Percentiles rank a stretch among this genome's conserved stretches.
phyloP scores from a whole-genome alignment of 1,140 invertebrate genomes.

The Plodia interpunctella region DNA sequence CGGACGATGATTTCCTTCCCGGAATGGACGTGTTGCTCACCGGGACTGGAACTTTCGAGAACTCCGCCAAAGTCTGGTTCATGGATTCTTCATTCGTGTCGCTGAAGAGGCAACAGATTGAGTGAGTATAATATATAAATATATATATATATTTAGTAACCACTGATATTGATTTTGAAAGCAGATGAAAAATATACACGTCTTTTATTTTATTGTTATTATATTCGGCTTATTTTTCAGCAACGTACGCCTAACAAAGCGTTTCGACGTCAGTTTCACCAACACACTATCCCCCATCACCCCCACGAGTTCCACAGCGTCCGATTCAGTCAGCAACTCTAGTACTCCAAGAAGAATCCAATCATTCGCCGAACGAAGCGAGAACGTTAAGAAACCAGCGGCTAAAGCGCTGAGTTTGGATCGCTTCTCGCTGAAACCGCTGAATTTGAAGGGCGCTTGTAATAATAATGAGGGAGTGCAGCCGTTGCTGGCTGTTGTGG shows the following conservation, averaged over 20 bases:
- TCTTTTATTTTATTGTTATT: not conserved
- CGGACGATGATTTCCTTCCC: constrained; percentile 54
- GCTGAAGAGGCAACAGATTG: constrained; percentile 43
- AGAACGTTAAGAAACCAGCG: constrained; percentile 28
- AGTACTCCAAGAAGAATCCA: constrained; percentile 47
- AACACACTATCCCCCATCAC: constrained; percentile 36
- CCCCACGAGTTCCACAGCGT: constrained; percentile 17
- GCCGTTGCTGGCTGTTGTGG: constrained; percentile 57
- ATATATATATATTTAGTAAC: too few species aligned
- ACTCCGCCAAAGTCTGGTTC: constrained; percentile 61
- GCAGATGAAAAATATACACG: too few species aligned
- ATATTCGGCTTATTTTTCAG: constrained; percentile 28
- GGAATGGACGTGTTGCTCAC: constrained; percentile 55
- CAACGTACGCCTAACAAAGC: constrained; percentile 56
- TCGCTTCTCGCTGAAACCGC: constrained; percentile 49
- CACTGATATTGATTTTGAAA: too few species aligned
- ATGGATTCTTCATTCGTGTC: constrained; percentile 54
- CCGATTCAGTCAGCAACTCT: constrained; percentile 27
- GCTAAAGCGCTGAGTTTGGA: constrained; percentile 58
- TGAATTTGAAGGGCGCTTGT: constrained; percentile 60
- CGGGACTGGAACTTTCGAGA: constrained; percentile 49
- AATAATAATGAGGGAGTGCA: constrained; percentile 42
- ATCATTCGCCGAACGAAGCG: constrained; percentile 42
- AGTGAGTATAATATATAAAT: too few species aligned
- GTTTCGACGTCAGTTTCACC: constrained; percentile 63